These are phyloP conservation scores for Esox niger DNA, from an alignment of 2,113 vertebrate species.

Conservation along the genomic window DNA sequence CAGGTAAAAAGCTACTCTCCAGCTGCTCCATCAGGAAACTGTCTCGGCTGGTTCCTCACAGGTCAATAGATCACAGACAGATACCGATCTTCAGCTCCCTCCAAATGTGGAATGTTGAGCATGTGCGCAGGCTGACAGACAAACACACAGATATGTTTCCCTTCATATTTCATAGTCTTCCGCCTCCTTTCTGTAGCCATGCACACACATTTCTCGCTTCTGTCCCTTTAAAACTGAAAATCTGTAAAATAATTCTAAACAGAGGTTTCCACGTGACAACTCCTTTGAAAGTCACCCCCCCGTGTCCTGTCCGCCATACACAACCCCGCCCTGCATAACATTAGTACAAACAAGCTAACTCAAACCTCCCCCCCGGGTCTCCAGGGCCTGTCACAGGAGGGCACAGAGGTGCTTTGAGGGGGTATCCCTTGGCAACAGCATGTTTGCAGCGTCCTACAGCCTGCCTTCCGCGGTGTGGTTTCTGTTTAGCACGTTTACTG, in stretches of 20 bases:
- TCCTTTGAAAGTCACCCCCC: too few species aligned
- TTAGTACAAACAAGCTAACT: slow-evolving; percentile 6
- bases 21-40: too few species aligned
- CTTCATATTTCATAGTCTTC: background rate
- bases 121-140: slow-evolving; percentile 1
- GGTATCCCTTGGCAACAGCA: slow-evolving; percentile 43
- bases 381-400: slow-evolving; percentile 16
- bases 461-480: slow-evolving; percentile 2
- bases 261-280: too few species aligned
- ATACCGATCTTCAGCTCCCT: background rate
- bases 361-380: background rate
- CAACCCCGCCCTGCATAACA: background rate
- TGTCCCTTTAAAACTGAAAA: too few species aligned
- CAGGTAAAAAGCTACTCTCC: too few species aligned
- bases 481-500: slow-evolving; percentile 28
- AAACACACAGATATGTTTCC: background rate
- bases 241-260: too few species aligned
- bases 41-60: too few species aligned
- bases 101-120: background rate
- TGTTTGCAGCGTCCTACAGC: slow-evolving; percentile 3
- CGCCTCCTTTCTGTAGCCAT: background rate
- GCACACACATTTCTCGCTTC: too few species aligned
- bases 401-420: slow-evolving; percentile 12
- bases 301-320: background rate
- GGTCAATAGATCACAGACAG: too few species aligned